Conservation (phyloP, 92 coral and sea anemone species). For the Actinostola sp. region DNA sequence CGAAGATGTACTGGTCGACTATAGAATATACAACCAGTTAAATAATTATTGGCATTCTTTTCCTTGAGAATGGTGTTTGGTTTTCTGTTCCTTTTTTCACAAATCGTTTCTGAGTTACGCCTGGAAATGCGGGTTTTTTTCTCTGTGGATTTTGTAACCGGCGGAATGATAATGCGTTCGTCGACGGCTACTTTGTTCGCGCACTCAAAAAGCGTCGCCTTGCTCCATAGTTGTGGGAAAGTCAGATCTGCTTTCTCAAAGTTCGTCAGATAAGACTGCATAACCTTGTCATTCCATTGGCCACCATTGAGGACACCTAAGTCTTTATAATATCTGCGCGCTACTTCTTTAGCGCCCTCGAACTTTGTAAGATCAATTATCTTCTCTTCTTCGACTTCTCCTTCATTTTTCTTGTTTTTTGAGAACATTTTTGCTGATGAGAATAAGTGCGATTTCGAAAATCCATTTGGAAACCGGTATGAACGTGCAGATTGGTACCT, state of each 20-base stretch:
- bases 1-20: too few relatives aligned
- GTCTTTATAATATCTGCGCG: conserved; percentile 5
- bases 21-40: too few relatives aligned
- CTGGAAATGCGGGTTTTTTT: too few relatives aligned
- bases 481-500: background rate
- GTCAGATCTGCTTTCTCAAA: conserved; percentile 23
- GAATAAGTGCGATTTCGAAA: conserved; percentile 10
- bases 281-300: background rate
- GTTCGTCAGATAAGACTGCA: background rate
- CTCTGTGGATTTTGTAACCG: too few relatives aligned
- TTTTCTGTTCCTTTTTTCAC: too few relatives aligned
- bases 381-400: background rate
- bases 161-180: too few relatives aligned
- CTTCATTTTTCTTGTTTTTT: background rate
- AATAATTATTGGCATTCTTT: too few relatives aligned
- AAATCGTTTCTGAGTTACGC: too few relatives aligned
- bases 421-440: background rate
- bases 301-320: background rate
- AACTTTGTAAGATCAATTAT: conserved; percentile 2
- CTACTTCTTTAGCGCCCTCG: conserved; percentile 1
- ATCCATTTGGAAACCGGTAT: background rate
- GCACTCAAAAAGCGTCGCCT: background rate
- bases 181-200: background rate
- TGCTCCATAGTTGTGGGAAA: conserved; percentile 13
- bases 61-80: too few relatives aligned